These are phyloP conservation scores for Shinisaurus crocodilurus DNA, from an alignment of 2,113 vertebrate genomes.

Conservation along the genomic window DNA sequence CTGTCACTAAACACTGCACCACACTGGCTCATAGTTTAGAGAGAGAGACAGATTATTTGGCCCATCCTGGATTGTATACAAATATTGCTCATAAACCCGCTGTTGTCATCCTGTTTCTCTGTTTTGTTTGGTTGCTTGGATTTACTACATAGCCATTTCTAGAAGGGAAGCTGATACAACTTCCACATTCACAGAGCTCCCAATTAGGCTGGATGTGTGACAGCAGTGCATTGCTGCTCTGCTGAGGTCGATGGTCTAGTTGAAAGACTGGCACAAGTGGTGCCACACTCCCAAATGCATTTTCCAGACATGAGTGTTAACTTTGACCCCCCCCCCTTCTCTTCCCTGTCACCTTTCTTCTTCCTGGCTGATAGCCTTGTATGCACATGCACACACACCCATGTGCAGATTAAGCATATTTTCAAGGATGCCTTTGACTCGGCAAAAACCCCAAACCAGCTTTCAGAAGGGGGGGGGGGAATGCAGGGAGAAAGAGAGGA, in stretches of 20 bases:
- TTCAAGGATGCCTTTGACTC: constrained; percentile 20
- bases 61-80: background rate
- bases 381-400: rapidly evolving
- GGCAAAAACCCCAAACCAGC: background rate
- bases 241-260: constrained; percentile 33
- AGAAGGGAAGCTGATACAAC: constrained; percentile 37
- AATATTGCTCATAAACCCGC: background rate
- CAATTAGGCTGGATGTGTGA: constrained; percentile 23
- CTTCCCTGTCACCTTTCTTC: constrained; percentile 28
- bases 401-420: background rate
- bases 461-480: background rate
- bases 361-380: constrained; percentile 23
- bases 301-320: constrained; percentile 59
- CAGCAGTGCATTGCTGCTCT: constrained; percentile 27
- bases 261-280: constrained; percentile 63
- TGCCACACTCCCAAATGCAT: constrained; percentile 60
- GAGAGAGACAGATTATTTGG: background rate
- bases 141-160: constrained; percentile 40
- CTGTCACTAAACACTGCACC: background rate
- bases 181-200: rapidly evolving
- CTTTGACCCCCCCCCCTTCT: constrained; percentile 14
- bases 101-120: constrained; percentile 11
- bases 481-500: background rate
- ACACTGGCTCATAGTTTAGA: background rate
- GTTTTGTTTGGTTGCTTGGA: constrained; percentile 36